A percentile compares a stretch with the other conserved stretches of the same genome.
Evolutionary conservation across 2,888 invertebrate species (phyloP).

Genomic region (Halictus quadricinctus): DNA sequence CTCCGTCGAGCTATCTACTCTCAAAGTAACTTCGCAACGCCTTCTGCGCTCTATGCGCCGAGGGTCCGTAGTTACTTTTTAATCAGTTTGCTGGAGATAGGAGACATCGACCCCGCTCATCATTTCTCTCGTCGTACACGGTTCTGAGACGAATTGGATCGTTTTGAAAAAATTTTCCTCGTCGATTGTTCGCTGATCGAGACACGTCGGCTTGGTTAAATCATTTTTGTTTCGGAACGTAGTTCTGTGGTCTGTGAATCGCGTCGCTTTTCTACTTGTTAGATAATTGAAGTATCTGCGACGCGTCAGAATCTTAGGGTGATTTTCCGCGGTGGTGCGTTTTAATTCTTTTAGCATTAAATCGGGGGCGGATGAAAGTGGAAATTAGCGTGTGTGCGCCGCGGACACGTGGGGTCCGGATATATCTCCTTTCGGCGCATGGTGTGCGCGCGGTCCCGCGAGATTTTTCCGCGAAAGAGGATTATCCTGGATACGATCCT

Average conservation of each 20-base stretch:
- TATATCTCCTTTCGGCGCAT: not conserved
- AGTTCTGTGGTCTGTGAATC: not conserved
- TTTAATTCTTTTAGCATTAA: not conserved
- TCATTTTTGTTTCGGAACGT: not conserved
- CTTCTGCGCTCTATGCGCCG: not conserved
- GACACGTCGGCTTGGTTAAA: not conserved
- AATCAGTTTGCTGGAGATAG: not conserved
- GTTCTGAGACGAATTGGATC: not conserved
- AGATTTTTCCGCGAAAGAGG: slow-evolving; percentile 50
- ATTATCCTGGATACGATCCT: slow-evolving; percentile 53
- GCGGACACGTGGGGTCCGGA: slow-evolving; percentile 35
- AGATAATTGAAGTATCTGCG: not conserved
- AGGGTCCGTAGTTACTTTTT: not conserved
- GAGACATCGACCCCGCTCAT: not conserved
- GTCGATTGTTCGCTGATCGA: no score
- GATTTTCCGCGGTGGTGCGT: not conserved
- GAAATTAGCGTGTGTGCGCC: slow-evolving; percentile 21
- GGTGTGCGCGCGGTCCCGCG: slow-evolving; percentile 10
- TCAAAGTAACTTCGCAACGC: not conserved
- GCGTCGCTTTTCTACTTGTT: not conserved
- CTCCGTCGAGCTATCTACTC: not conserved
- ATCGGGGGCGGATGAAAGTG: not conserved
- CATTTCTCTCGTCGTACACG: not conserved
- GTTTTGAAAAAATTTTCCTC: not conserved
- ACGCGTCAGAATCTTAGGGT: not conserved